Conservation (phyloP, 2,888 invertebrate genomes). For the Galerucella nymphaeae region DNA sequence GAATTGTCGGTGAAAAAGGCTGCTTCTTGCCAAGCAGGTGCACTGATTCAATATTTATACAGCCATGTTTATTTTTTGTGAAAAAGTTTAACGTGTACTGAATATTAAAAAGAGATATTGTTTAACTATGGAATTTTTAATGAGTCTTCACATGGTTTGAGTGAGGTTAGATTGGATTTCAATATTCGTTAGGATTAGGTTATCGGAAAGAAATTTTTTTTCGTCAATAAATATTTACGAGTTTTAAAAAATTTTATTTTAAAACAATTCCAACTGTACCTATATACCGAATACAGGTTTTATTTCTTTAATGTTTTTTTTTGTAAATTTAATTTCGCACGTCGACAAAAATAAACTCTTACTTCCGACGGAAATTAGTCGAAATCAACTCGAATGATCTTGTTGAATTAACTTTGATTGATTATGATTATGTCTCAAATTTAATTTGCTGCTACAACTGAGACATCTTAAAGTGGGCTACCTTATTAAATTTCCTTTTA, state of each 20-base stretch:
- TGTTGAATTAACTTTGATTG: constrained; percentile 33
- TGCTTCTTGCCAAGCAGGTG: constrained; percentile 49
- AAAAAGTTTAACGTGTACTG: constrained; percentile 16
- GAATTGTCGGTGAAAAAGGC: constrained; percentile 43
- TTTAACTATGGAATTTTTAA: background rate
- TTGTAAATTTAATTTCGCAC: background rate
- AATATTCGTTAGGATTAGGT: too few species aligned
- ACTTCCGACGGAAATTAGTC: constrained; percentile 41
- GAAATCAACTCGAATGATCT: constrained; percentile 5
- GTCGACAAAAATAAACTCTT: background rate
- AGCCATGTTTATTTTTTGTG: constrained; percentile 45
- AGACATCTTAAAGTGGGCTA: background rate
- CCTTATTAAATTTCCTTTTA: constrained; percentile 4
- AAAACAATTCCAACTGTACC: too few species aligned
- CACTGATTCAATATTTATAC: constrained; percentile 57
- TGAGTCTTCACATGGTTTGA: too few species aligned
- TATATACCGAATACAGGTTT: too few species aligned
- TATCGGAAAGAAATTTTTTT: too few species aligned
- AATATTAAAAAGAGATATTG: background rate
- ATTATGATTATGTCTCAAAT: constrained; percentile 21
- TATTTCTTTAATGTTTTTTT: background rate
- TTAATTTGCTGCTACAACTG: background rate
- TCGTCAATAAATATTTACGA: too few species aligned
- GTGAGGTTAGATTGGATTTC: too few species aligned
- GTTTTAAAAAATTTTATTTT: too few species aligned